Evolutionary conservation across 2,797 vertebrate genomes (phyloP).

Genomic region (Salmo trutta): DNA sequence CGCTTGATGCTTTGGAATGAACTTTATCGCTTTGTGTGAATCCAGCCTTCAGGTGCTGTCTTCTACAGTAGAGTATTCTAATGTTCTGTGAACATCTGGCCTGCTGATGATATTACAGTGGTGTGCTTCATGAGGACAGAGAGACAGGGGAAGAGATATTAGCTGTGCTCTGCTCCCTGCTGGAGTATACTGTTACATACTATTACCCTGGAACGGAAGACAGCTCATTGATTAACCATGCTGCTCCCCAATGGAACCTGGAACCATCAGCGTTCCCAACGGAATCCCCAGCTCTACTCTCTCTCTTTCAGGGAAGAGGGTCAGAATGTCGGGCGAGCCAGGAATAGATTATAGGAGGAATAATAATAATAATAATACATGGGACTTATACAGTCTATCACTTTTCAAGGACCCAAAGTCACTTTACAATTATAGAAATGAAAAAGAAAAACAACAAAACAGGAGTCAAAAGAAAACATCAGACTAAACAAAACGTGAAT

Average conservation of each 20-base stretch:
- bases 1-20: no score
- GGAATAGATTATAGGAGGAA: not conserved
- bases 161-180: constrained; percentile 55
- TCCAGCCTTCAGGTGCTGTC: no score
- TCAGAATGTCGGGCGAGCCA: not conserved
- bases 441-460: no score
- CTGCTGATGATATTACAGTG: constrained; percentile 67
- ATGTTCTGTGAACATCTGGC: constrained; percentile 64
- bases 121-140: constrained; percentile 61
- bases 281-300: not conserved
- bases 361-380: no score
- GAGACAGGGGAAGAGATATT: constrained; percentile 51
- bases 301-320: no score
- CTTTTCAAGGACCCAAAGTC: no score
- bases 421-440: no score
- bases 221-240: constrained; percentile 62
- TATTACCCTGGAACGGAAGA: constrained; percentile 46
- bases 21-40: no score
- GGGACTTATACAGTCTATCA: no score
- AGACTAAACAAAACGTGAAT: no score
- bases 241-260: constrained; percentile 45
- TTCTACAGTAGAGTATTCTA: no score
- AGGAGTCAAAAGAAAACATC: no score
- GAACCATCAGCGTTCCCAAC: constrained; percentile 40
- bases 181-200: constrained; percentile 61